A percentile compares a stretch with the other conserved stretches of the same genome.
phyloP scores from a whole-genome alignment of 2,113 vertebrate species.

The Pao palembangensis region DNA sequence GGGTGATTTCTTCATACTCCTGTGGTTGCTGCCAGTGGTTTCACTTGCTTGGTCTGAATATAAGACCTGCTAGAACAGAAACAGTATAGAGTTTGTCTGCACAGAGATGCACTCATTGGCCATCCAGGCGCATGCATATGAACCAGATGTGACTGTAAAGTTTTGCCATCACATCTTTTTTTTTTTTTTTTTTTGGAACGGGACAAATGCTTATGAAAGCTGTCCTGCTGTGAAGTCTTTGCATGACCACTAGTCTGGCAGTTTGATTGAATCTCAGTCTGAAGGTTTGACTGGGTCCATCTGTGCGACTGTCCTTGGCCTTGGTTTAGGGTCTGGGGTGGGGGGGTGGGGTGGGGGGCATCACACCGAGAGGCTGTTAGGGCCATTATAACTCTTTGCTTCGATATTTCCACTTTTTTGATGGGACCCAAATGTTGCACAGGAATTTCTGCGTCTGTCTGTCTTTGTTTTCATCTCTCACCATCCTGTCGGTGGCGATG shows the following conservation, averaged over 20 bases:
- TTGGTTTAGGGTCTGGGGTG: conserved; percentile 41
- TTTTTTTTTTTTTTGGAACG: conserved; percentile 42
- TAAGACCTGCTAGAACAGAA: background rate
- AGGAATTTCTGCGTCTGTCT: conserved; percentile 71
- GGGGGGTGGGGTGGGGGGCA: conserved; percentile 37
- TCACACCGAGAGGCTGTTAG: conserved; percentile 70
- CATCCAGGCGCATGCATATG: conserved; percentile 8
- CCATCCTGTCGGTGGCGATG: conserved; percentile 70
- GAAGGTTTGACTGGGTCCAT: conserved; percentile 68
- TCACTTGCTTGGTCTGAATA: background rate
- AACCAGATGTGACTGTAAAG: conserved; percentile 60
- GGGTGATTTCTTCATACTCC: too few relatives aligned
- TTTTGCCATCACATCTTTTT: conserved; percentile 34
- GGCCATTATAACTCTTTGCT: conserved; percentile 69
- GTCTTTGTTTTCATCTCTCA: conserved; percentile 69
- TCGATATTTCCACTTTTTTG: conserved; percentile 65
- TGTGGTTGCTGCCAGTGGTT: too few relatives aligned
- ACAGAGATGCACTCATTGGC: background rate
- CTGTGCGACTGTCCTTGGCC: conserved; percentile 72
- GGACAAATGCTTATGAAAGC: conserved; percentile 66
- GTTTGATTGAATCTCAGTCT: conserved; percentile 66
- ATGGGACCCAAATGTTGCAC: conserved; percentile 70
- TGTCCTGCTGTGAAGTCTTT: conserved; percentile 50
- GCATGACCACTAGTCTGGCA: conserved; percentile 55
- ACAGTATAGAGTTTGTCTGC: background rate